A percentile compares a stretch with the other conserved stretches of the same genome.
Evolutionary conservation across 2,888 invertebrate species (phyloP).

Genomic region (Cryptops parisi): DNA sequence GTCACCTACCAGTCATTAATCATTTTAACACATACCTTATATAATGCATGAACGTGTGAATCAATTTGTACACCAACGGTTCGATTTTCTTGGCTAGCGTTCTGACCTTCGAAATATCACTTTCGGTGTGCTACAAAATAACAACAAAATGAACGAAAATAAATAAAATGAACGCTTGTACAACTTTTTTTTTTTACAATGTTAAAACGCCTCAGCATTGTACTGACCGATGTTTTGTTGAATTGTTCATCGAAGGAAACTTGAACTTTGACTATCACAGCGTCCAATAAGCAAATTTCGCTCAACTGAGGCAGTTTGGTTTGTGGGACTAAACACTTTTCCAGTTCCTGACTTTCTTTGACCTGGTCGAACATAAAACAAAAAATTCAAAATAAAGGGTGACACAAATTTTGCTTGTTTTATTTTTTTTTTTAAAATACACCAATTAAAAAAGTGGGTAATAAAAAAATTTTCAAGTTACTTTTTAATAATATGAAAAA

Average conservation of each 20-base stretch:
- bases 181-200: background rate
- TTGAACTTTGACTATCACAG: constrained; percentile 59
- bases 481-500: no score
- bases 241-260: constrained; percentile 47
- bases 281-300: constrained; percentile 58
- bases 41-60: constrained; percentile 29
- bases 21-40: constrained; percentile 26
- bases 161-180: no score
- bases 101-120: constrained; percentile 19
- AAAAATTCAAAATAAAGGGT: no score
- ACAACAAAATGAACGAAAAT: constrained; percentile 2
- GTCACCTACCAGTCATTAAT: no score
- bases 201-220: no score
- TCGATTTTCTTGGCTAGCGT: constrained; percentile 30
- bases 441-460: no score
- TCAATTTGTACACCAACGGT: constrained; percentile 28
- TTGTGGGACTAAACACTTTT: no score
- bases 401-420: no score
- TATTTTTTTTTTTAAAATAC: no score
- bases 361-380: no score
- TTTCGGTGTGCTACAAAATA: constrained; percentile 17
- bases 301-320: constrained; percentile 33
- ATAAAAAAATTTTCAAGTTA: no score
- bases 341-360: no score
- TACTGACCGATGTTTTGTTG: constrained; percentile 26